Percentiles rank a stretch among this genome's conserved stretches.
phyloP scores from a whole-genome alignment of 2,797 vertebrate genomes.

The Lates japonicus region DNA sequence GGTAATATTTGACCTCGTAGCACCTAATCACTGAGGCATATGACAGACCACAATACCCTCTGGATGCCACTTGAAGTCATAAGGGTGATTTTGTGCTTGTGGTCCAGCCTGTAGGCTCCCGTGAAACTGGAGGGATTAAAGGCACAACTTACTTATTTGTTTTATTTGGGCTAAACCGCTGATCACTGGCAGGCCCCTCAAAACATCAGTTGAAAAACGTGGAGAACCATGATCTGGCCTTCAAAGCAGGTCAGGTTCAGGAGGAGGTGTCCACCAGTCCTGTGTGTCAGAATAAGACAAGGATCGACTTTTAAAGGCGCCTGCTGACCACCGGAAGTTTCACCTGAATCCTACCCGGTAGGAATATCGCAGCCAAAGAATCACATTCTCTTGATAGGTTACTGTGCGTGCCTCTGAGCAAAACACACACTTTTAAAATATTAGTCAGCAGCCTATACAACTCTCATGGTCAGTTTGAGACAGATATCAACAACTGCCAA shows the following conservation, averaged over 20 bases:
- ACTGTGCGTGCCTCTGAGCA: constrained; percentile 27
- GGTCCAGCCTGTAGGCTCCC: constrained; percentile 90
- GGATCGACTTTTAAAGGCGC: neutral
- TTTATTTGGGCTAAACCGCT: neutral
- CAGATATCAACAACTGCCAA: neutral
- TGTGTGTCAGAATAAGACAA: constrained; percentile 49
- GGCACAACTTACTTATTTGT: neutral
- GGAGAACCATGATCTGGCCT: constrained; percentile 63
- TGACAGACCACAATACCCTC: constrained; percentile 78
- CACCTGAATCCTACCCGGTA: constrained; percentile 23
- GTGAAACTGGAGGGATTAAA: neutral
- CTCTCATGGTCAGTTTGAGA: neutral
- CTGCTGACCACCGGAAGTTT: neutral
- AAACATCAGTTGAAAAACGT: constrained; percentile 79
- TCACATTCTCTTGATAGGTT: constrained; percentile 7
- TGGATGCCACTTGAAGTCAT: constrained; percentile 82
- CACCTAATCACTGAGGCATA: constrained; percentile 73
- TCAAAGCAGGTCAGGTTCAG: constrained; percentile 70
- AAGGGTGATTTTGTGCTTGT: constrained; percentile 82
- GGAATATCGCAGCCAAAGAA: constrained; percentile 23
- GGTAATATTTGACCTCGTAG: neutral
- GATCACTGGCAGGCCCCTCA: constrained; percentile 4
- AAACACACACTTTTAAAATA: neutral
- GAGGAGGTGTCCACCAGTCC: constrained; percentile 75
- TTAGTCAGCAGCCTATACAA: constrained; percentile 27